Base-by-base conservation (phyloP, 2,113 vertebrate genomes). In the Cryptomyrus ogoouensis region DNA sequence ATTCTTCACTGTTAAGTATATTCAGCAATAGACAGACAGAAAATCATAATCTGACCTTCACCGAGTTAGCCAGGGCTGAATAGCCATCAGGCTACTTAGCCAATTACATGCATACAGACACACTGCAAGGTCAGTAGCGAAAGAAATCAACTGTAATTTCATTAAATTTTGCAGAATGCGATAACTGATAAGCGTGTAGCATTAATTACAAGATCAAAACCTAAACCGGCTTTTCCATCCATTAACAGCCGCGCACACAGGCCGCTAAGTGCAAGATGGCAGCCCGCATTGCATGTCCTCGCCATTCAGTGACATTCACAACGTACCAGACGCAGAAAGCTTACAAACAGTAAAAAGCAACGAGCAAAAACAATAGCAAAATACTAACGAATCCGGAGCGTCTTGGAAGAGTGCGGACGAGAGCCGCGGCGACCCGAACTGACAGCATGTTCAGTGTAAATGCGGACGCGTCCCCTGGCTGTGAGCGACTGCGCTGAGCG, bases 321-420 rank as follows among this genome's bases (percentile, higher is more conserved):
- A 39, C 62, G 49, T 5, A 84, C 3, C 24, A 24, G 2, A 56
- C 35, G 62, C 62, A 27, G 13, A 80, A 89, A 5, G 19, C 50
- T 31, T 15, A 87, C 19, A 7, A 3, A 7, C 35, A 31, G 17
- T 42, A 50, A 80, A 53, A 80, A 39, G 27, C 31, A 3, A 4
- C 5, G 12, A 10, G 17, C 3, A n/a, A 7, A 46, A 47, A 27
- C 42, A 24, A 85, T 31, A 58, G 74, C 6, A 46, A 58, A 85
- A 85, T 89, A 50, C 97, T 98, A 93, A 99, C 98, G 95, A 98
- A 92, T 89, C 96, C 96, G 35, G 97, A 97, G 93, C 97, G 96
- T 83, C 96, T 95, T 4, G 97, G 98, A 56, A 98, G 94, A 90
- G 94, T 93, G 87, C 97, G 97, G 91, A 94, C 97, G 90, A 99